Evolutionary conservation across 2,113 vertebrate species (phyloP), one percentile per base, ranked within the genome.

Genomic region (Ciconia boyciana): DNA sequence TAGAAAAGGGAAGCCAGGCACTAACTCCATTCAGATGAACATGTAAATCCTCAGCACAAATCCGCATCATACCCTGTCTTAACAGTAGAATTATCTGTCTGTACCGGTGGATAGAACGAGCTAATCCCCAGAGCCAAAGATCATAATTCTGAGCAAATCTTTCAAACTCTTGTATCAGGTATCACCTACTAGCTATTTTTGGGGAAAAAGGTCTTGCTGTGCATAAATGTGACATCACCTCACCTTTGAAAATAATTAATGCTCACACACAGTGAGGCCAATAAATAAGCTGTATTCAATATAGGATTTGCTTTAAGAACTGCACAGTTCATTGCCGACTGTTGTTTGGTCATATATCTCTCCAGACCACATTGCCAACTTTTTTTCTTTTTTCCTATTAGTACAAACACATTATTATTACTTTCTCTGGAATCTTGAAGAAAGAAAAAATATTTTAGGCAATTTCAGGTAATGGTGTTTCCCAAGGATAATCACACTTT

Each of bases 381-480:
- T 46, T n/a, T 25, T 29, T 32, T 41, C 29, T 29, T 57, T 32
- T 19, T 48, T 25, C 49, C 61, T 82, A 13, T 87, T 95, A 87
- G 60, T 55, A 80, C 46, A 95, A 55, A 82, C 41, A 4, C 9
- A n/a, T 88, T 61, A 55, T 43, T 71, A 92, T 70, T 82, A 16
- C 41, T 70, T 92, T 86, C 62, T 91, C 83, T 87, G 85, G 44
- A 90, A 64, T 87, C 77, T 74, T 21, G 71, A 49, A 32, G 54
- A 80, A 80, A 88, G 66, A 86, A 94, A 94, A 76, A 94, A 78
- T 52, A 95, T 80, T 69, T 95, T 92, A 96, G 70, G 64, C 44
- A 61, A 22, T 95, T 95, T 89, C 91, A 96, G 94, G 92, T 97
- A 85, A 94, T 95, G 24, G 78, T 92, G 78, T 92, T 97, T 96